These are phyloP conservation scores for Latrodectus geometricus DNA, from an alignment of 1,140 invertebrate genomes.

Conservation along the genomic window DNA sequence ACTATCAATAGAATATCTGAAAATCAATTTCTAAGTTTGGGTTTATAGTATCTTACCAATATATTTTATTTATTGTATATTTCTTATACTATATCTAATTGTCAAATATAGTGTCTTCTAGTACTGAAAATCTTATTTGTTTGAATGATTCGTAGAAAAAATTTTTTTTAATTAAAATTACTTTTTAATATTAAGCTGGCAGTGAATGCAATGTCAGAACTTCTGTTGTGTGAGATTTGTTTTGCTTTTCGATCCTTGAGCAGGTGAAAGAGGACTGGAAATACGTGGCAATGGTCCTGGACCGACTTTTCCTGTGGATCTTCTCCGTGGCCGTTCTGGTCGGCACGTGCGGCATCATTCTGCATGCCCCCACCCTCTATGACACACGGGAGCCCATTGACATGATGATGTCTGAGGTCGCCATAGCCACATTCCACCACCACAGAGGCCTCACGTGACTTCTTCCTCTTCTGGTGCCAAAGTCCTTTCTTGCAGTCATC, in stretches of 20 bases:
- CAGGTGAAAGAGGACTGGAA: constrained; percentile 98
- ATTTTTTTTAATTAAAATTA: too few relatives aligned
- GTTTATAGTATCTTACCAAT: too few relatives aligned
- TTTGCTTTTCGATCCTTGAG: constrained; percentile 64
- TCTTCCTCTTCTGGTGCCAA: not conserved
- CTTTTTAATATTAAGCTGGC: not conserved
- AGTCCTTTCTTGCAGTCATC: constrained; percentile 27
- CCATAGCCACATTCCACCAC: constrained; percentile 62
- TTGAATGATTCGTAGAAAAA: too few relatives aligned
- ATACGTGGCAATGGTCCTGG: constrained; percentile 98
- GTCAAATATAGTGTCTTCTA: too few relatives aligned
- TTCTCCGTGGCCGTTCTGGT: constrained; percentile 94
- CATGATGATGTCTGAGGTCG: constrained; percentile 62
- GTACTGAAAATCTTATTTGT: too few relatives aligned
- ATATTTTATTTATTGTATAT: too few relatives aligned
- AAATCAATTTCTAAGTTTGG: too few relatives aligned
- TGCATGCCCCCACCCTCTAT: constrained; percentile 95
- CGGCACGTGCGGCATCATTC: constrained; percentile 91
- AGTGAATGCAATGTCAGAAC: not conserved
- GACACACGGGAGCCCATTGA: constrained; percentile 89
- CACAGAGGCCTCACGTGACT: constrained; percentile 52
- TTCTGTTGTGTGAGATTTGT: constrained; percentile 63
- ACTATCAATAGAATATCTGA: too few relatives aligned
- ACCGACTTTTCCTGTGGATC: constrained; percentile 93
- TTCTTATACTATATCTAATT: too few relatives aligned